Evolutionary conservation across 1,140 invertebrate genomes (phyloP), one percentile per base, ranked within the genome.

Genomic region (Leptonema lineaticorne): DNA sequence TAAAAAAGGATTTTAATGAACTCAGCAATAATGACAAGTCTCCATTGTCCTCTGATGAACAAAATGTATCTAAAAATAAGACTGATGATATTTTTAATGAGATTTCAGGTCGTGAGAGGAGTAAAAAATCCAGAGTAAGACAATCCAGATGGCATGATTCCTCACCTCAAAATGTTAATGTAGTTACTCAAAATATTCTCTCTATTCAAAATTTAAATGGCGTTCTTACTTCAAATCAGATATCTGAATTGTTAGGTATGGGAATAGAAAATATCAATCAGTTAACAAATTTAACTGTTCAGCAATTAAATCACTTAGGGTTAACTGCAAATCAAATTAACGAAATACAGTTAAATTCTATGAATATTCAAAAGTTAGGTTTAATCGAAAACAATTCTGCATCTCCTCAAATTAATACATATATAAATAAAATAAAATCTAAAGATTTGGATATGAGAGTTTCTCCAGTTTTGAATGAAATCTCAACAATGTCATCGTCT

Each of bases 121-220:
- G 76, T 72, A 82, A 78, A 64, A 83, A 81, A 74, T 77, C 81
- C 48, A 85, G 85, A 75, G 82, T 85, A 29, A 79, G 86, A 26
- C 86, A 85, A 33, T 87, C 86, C 5, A 79, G 87, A 65, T 88
- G 87, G 87, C 83, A 80, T 26, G 83, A 84, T 75, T 70, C 77
- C 2, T 69, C 73, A 59, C 74, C 78, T 3, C 29, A 37, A 11
- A 60, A 48, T 58, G 26, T 67, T n/a, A 65, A 64, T 48, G 14
- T 58, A 1, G 46, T 46, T 11, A 14, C 57, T 41, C 71, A 75
- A 26, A 79, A 78, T 70, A 81, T 85, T 71, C 69, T 86, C 68
- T 82, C 78, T 75, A 77, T 86, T 41, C 81, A 81, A 75, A 85
- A 86, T 77, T 79, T 86, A 73, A 82, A 78, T 14, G 81, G 83